Evolutionary conservation across 1,140 invertebrate species (phyloP), one percentile per base, ranked within the genome.

Genomic region (Plutomurus gul): DNA sequence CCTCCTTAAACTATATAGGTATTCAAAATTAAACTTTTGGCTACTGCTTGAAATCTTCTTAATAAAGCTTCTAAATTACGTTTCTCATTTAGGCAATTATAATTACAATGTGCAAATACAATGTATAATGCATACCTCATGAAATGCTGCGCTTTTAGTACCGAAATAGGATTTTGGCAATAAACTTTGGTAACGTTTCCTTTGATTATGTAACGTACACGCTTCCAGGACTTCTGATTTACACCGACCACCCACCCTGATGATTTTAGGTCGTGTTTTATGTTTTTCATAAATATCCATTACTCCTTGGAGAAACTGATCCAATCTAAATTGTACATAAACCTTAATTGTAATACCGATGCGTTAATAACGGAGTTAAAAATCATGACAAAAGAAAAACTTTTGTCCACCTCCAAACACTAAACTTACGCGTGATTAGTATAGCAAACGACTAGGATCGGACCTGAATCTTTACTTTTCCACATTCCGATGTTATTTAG

Each of bases 401-500:
- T n/a, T n/a, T n/a, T n/a, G n/a, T n/a, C n/a, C n/a, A n/a, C n/a
- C n/a, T n/a, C n/a, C n/a, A n/a, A n/a, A n/a, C n/a, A n/a, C n/a
- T n/a, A n/a, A n/a, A n/a, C n/a, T n/a, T n/a, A n/a, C n/a, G 95
- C 94, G 86, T 96, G 94, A 85, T 96, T 96, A 0, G 94, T 96
- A 82, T 92, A 95, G 84, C 93, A 94, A 27, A 96, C 90, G 11
- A 96, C 88, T 1, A 96, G 85, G 76, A 96, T 91, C 5, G 92
- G 91, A 40, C 49, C 39, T 7, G 39, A 10, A 16, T 1, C 20
- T 10, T 10, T 18, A 40, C 22, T 43, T 72, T 40, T 72, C 84
- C 84, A 84, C 22, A 77, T 3, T 5, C 56, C n/a, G 37, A 22
- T 13, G 47, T 82, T 84, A 20, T 40, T 47, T 30, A 85, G 71